phyloP scores from a whole-genome alignment of 1,140 invertebrate genomes.

The Leptopilina boulardi region DNA sequence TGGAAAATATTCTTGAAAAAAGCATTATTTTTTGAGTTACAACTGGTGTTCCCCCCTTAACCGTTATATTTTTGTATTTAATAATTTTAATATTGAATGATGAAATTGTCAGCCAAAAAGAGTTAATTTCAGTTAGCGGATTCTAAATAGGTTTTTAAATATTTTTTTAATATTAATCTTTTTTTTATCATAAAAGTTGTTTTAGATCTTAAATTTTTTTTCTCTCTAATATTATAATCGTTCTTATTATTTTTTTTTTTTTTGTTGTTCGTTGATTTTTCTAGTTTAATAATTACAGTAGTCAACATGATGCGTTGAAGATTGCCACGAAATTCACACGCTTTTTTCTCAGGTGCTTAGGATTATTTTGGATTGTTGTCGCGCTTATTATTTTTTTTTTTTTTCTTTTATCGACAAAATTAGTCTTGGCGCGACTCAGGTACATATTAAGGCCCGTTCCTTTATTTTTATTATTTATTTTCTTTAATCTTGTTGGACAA shows the following conservation, averaged over 20 bases:
- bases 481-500: slow-evolving; percentile 42
- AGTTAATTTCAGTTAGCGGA: background rate
- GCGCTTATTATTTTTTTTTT: slow-evolving; percentile 48
- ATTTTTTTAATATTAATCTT: background rate
- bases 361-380: slow-evolving; percentile 65
- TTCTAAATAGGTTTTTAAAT: background rate
- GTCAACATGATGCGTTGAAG: background rate
- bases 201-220: background rate
- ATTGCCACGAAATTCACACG: slow-evolving; percentile 34
- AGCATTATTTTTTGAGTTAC: too few species aligned
- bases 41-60: too few species aligned
- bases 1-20: too few species aligned
- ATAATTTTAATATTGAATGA: too few species aligned
- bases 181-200: background rate
- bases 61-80: too few species aligned
- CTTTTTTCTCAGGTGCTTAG: slow-evolving; percentile 50
- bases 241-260: background rate
- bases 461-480: slow-evolving; percentile 21
- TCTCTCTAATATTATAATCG: background rate
- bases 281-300: slow-evolving; percentile 1
- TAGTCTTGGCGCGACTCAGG: slow-evolving; percentile 69
- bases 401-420: slow-evolving; percentile 45
- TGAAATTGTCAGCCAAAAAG: background rate
- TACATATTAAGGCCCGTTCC: slow-evolving; percentile 73
- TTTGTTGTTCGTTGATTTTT: slow-evolving; percentile 11